phyloP scores from a whole-genome alignment of 2,888 invertebrate genomes.

The Lasioglossum leucozonium region DNA sequence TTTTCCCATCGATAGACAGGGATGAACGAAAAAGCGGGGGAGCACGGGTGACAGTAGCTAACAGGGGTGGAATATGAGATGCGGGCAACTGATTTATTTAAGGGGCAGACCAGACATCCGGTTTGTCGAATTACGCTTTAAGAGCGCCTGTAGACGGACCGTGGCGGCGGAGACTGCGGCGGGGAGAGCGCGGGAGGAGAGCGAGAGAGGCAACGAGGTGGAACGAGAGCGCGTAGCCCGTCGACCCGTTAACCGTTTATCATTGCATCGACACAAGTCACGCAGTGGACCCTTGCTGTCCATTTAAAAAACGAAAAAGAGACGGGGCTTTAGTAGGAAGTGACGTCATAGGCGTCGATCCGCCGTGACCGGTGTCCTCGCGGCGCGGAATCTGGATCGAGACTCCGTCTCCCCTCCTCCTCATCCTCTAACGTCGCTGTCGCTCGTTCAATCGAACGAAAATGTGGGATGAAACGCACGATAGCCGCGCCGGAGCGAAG shows the following conservation, averaged over 20 bases:
- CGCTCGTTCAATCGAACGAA: background rate
- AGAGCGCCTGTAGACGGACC: conserved; percentile 72
- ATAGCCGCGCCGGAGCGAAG: background rate
- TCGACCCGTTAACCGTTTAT: conserved; percentile 80
- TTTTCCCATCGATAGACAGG: conserved; percentile 32
- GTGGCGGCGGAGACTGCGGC: conserved; percentile 57
- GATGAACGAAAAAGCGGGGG: background rate
- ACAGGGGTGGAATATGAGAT: conserved; percentile 80
- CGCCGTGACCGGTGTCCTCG: conserved; percentile 36
- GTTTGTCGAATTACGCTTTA: conserved; percentile 81
- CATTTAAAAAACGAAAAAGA: conserved; percentile 74
- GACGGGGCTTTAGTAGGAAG: conserved; percentile 80
- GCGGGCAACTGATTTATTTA: conserved; percentile 84
- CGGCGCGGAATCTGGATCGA: conserved; percentile 8
- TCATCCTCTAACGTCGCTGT: background rate
- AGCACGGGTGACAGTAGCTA: conserved; percentile 41
- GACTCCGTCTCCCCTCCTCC: background rate
- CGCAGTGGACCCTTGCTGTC: conserved; percentile 73
- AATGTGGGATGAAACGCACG: background rate
- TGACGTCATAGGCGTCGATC: conserved; percentile 76
- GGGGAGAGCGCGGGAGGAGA: conserved; percentile 55
- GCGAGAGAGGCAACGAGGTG: conserved; percentile 63
- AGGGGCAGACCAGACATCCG: conserved; percentile 83
- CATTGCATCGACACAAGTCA: conserved; percentile 82
- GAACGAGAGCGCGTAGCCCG: conserved; percentile 75